Evolutionary conservation across 2,797 vertebrate species (phyloP).

Genomic region (Nannoperca australis): DNA sequence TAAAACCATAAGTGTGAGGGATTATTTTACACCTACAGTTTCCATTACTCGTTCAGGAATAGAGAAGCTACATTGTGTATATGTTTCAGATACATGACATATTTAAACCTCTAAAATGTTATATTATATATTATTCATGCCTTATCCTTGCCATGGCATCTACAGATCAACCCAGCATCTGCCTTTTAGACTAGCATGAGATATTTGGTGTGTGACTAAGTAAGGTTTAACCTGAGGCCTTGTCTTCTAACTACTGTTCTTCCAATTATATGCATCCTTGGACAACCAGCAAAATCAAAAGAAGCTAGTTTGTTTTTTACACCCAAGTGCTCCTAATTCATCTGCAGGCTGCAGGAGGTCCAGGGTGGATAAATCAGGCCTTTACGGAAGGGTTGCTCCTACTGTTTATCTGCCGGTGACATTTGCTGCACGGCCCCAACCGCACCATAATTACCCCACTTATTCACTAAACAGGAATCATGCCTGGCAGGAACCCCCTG

Average conservation of each 20-base stretch:
- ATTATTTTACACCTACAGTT: slow-evolving; percentile 54
- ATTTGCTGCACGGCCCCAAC: slow-evolving; percentile 94
- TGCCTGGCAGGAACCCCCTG: slow-evolving; percentile 93
- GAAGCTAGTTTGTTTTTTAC: slow-evolving; percentile 87
- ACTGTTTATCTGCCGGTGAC: slow-evolving; percentile 98
- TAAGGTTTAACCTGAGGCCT: slow-evolving; percentile 87
- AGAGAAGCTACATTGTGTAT: slow-evolving; percentile 17
- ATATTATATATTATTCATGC: slow-evolving; percentile 17
- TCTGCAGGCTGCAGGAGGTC: slow-evolving; percentile 87
- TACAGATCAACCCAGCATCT: slow-evolving; percentile 46
- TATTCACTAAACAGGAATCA: slow-evolving; percentile 97
- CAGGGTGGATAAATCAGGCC: slow-evolving; percentile 90
- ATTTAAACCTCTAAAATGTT: slow-evolving; percentile 2
- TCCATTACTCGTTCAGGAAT: slow-evolving; percentile 21
- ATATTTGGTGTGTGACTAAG: slow-evolving; percentile 74
- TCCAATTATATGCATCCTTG: slow-evolving; percentile 96
- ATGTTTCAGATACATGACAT: slow-evolving; percentile 11
- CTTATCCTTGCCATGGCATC: slow-evolving; percentile 6
- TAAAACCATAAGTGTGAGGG: slow-evolving; percentile 52
- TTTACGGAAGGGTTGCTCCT: slow-evolving; percentile 93
- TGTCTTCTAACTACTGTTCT: slow-evolving; percentile 88
- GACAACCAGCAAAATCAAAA: slow-evolving; percentile 89
- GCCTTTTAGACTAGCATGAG: slow-evolving; percentile 41
- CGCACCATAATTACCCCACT: slow-evolving; percentile 97
- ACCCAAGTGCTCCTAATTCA: slow-evolving; percentile 93